A percentile compares a stretch with the other conserved stretches of the same genome.
Evolutionary conservation across 2,888 invertebrate genomes (phyloP).

Genomic region (Psylliodes chrysocephalus): DNA sequence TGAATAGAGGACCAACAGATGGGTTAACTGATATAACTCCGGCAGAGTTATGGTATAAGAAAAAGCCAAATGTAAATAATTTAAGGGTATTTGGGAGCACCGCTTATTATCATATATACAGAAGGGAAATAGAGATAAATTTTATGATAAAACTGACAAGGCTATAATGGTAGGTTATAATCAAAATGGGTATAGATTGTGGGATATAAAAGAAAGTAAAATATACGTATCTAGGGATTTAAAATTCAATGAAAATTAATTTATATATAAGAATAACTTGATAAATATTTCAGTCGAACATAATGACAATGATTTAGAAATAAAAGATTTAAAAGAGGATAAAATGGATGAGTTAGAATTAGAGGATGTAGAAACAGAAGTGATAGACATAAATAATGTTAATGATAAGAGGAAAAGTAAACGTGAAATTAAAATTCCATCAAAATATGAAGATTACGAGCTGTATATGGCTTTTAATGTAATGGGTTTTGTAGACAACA

Average conservation of each 20-base stretch:
- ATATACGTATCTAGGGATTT: conserved; percentile 15
- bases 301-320: too few relatives aligned
- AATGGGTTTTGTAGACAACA: conserved; percentile 17
- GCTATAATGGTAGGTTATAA: neutral
- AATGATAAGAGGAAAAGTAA: neutral
- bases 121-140: neutral
- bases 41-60: conserved; percentile 15
- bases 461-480: conserved; percentile 6
- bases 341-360: too few relatives aligned
- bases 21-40: neutral
- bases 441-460: neutral
- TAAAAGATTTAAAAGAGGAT: too few relatives aligned
- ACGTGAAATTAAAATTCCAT: neutral
- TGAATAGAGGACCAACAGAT: conserved; percentile 14
- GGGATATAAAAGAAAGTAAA: neutral
- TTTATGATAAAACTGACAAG: conserved; percentile 11
- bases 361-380: too few relatives aligned
- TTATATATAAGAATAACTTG: conserved; percentile 12
- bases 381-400: conserved; percentile 9
- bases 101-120: neutral
- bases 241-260: conserved; percentile 28
- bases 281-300: neutral
- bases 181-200: neutral
- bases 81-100: conserved; percentile 3
- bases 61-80: conserved; percentile 29